These are phyloP conservation scores for Gallinago solitaria DNA, from an alignment of 2,797 vertebrate species.

Conservation along the genomic window DNA sequence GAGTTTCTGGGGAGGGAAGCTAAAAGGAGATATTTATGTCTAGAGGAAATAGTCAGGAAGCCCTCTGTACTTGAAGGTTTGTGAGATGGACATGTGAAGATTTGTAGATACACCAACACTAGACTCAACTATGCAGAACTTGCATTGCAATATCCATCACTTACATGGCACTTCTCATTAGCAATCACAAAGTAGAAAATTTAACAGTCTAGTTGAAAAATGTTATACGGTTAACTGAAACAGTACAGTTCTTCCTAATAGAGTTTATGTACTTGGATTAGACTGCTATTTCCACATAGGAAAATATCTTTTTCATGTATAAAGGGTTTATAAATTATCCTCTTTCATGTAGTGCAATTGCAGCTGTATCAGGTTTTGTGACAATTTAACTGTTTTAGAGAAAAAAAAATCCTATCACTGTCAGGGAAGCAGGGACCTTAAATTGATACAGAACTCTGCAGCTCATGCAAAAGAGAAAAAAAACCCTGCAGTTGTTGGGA, in stretches of 20 bases:
- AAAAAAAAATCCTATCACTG: background rate
- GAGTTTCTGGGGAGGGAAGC: background rate
- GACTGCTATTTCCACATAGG: background rate
- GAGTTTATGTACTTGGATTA: slow-evolving; percentile 3
- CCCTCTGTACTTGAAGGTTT: slow-evolving; percentile 17
- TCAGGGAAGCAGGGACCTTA: background rate
- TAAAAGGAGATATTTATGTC: slow-evolving; percentile 7
- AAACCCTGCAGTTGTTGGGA: background rate
- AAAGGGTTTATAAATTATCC: background rate
- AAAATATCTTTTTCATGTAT: background rate
- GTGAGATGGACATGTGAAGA: slow-evolving; percentile 12
- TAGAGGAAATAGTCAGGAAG: background rate
- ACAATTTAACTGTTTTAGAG: background rate
- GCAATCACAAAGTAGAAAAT: slow-evolving; percentile 37
- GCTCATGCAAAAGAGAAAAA: background rate
- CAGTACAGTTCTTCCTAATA: background rate
- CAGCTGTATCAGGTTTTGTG: background rate
- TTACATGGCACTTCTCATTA: slow-evolving; percentile 26
- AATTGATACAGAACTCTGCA: background rate
- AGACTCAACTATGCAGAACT: slow-evolving; percentile 30
- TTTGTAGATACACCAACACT: slow-evolving; percentile 17
- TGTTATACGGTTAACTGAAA: background rate
- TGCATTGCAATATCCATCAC: slow-evolving; percentile 16
- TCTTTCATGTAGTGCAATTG: background rate
- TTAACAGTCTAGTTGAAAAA: slow-evolving; percentile 34